phyloP scores from a whole-genome alignment of 2,797 vertebrate genomes.

The Hemibagrus guttatus region DNA sequence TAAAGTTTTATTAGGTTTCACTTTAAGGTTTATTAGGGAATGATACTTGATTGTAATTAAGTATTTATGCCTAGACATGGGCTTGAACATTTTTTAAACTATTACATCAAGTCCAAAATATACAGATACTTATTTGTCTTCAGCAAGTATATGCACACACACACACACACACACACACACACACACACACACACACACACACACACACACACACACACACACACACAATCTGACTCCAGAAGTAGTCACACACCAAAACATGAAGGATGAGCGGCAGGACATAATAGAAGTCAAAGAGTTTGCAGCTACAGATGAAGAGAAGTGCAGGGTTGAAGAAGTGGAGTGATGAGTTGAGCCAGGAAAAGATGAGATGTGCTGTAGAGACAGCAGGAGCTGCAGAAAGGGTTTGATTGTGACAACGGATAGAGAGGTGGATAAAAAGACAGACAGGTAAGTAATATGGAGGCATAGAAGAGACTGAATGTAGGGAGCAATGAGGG shows the following conservation, averaged over 20 bases:
- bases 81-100: background rate
- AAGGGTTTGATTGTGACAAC: background rate
- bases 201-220: too few species aligned
- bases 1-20: too few species aligned
- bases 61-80: background rate
- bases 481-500: constrained; percentile 37
- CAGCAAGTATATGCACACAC: too few species aligned
- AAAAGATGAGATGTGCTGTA: constrained; percentile 1
- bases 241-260: too few species aligned
- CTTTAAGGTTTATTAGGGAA: too few species aligned
- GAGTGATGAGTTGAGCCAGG: constrained; percentile 12
- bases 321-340: constrained; percentile 11
- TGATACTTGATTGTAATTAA: background rate
- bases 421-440: background rate
- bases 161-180: too few species aligned
- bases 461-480: constrained; percentile 10
- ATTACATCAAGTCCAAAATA: background rate
- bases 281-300: background rate
- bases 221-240: background rate
- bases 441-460: constrained; percentile 24
- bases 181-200: too few species aligned
- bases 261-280: background rate
- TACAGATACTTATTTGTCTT: background rate
- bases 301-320: constrained; percentile 10
- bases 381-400: constrained; percentile 15